These are phyloP conservation scores for Carettochelys insculpta DNA, from an alignment of 2,113 vertebrate species.

Conservation along the genomic window DNA sequence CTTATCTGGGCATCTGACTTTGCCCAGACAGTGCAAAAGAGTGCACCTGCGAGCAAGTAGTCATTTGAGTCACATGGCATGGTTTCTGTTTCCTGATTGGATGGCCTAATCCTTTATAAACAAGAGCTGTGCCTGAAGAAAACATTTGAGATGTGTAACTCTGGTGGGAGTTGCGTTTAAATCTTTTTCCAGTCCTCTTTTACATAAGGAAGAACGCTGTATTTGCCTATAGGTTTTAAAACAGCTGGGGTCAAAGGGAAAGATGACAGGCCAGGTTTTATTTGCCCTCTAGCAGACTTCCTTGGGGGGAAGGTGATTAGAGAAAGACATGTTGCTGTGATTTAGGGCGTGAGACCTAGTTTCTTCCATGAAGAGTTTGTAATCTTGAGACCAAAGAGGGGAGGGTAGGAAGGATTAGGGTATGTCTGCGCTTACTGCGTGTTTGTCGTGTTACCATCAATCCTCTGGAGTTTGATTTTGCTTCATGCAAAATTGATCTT, in stretches of 20 bases:
- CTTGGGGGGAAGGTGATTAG: background rate
- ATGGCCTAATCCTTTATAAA: background rate
- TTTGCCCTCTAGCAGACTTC: background rate
- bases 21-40: background rate
- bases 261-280: background rate
- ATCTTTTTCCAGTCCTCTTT: background rate
- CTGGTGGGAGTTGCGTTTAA: background rate
- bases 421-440: too few relatives aligned
- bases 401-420: background rate
- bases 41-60: background rate
- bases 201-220: accelerated
- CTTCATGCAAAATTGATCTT: too few relatives aligned
- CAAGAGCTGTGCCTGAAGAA: background rate
- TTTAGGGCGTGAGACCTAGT: background rate
- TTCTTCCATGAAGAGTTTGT: background rate
- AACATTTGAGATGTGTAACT: accelerated
- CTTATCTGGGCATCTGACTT: background rate
- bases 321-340: background rate
- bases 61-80: background rate
- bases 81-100: background rate
- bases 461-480: too few relatives aligned
- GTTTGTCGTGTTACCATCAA: too few relatives aligned
- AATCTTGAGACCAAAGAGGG: background rate
- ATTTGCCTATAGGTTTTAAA: background rate
- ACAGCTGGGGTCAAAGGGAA: background rate